Percentiles rank a stretch among this genome's conserved stretches.
phyloP scores from a whole-genome alignment of 2,113 vertebrate genomes.

The Lanius collurio region DNA sequence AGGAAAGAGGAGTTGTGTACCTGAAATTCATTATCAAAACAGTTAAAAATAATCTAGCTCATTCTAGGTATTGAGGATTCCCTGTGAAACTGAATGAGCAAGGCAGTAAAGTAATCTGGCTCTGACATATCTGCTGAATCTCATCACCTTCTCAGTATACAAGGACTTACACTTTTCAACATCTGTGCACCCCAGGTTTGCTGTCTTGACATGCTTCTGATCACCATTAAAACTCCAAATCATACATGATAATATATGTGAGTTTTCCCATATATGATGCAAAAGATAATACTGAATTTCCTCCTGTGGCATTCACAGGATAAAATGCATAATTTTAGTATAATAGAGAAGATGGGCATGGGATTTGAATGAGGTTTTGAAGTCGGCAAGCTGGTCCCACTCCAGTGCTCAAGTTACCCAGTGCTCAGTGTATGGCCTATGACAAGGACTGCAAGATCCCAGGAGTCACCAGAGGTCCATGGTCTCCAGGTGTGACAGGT shows the following conservation, averaged over 20 bases:
- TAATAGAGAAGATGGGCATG: neutral
- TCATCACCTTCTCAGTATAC: neutral
- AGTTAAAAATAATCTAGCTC: neutral
- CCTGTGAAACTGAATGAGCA: neutral
- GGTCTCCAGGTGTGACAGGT: neutral
- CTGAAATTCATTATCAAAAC: neutral
- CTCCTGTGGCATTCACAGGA: neutral
- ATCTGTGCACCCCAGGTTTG: neutral
- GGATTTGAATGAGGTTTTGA: neutral
- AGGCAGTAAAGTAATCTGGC: neutral
- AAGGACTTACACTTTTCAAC: neutral
- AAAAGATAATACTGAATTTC: neutral
- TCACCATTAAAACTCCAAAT: neutral
- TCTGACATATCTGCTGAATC: neutral
- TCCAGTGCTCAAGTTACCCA: neutral
- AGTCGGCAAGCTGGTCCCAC: neutral
- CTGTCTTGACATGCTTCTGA: neutral
- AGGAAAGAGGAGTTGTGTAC: neutral
- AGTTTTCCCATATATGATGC: neutral
- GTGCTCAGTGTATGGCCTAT: fast-evolving
- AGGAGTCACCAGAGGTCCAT: neutral
- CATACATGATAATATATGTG: no score
- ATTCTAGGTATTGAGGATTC: neutral
- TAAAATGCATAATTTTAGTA: neutral
- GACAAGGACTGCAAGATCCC: neutral